Evolutionary conservation across 2,888 invertebrate species (phyloP).

Genomic region (Ochlodes sylvanus): DNA sequence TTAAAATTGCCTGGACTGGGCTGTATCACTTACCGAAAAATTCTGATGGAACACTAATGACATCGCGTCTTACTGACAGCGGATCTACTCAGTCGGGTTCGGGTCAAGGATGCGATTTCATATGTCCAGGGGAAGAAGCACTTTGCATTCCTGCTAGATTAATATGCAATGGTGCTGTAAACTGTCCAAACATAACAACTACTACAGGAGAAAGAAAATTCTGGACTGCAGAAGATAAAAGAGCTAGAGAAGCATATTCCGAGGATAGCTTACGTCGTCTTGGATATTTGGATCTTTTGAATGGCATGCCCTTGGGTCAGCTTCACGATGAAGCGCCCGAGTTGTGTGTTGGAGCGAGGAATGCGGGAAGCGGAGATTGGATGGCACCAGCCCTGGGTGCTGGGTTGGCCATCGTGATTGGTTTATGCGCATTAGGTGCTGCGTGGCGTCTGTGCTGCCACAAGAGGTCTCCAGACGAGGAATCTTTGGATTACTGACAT

Average conservation of each 20-base stretch:
- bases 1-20: slow-evolving; percentile 96
- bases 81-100: slow-evolving; percentile 66
- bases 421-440: slow-evolving; percentile 82
- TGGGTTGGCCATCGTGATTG: slow-evolving; percentile 83
- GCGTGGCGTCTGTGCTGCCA: slow-evolving; percentile 87
- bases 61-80: slow-evolving; percentile 89
- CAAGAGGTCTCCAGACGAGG: slow-evolving; percentile 84
- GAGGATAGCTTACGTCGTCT: slow-evolving; percentile 86
- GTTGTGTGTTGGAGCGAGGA: slow-evolving; percentile 86
- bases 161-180: slow-evolving; percentile 94
- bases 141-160: slow-evolving; percentile 93
- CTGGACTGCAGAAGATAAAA: slow-evolving; percentile 78
- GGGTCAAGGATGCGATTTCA: slow-evolving; percentile 90
- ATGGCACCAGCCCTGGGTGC: slow-evolving; percentile 87
- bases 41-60: slow-evolving; percentile 91
- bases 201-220: slow-evolving; percentile 74
- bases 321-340: slow-evolving; percentile 92
- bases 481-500: slow-evolving; percentile 87
- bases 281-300: slow-evolving; percentile 81
- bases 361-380: slow-evolving; percentile 83
- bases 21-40: slow-evolving; percentile 94
- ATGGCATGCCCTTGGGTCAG: slow-evolving; percentile 74
- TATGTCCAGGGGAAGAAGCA: slow-evolving; percentile 93
- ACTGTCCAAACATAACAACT: slow-evolving; percentile 90
- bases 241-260: slow-evolving; percentile 83